Evolutionary conservation across 1,140 invertebrate species (phyloP).

Genomic region (Muscidifurax raptorellus): DNA sequence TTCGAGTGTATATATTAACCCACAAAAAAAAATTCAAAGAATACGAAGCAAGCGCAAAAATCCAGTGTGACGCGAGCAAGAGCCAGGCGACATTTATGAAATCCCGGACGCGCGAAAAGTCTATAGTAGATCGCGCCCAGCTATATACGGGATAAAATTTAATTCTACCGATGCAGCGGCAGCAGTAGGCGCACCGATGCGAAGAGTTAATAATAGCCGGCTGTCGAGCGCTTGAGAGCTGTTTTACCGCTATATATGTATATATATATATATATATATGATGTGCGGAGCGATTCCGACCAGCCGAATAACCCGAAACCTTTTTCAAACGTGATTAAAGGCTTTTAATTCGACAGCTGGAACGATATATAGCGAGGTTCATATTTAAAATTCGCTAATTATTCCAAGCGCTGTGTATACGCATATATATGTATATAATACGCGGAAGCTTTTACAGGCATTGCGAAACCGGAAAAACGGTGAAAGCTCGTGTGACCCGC

Average conservation of each 20-base stretch:
- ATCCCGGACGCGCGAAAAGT: neutral
- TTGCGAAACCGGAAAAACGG: neutral
- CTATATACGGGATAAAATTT: constrained; percentile 19
- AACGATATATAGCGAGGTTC: neutral
- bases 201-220: constrained; percentile 30
- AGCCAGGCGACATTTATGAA: constrained; percentile 24
- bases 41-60: neutral
- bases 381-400: constrained; percentile 33
- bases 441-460: neutral
- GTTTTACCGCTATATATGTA: constrained; percentile 14
- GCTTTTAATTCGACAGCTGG: constrained; percentile 28
- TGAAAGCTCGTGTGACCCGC: neutral
- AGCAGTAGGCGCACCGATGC: neutral
- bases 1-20: too few species aligned
- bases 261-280: constrained; percentile 25
- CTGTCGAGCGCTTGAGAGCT: neutral
- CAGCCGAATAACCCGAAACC: neutral
- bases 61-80: neutral
- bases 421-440: too few species aligned
- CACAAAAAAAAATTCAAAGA: too few species aligned
- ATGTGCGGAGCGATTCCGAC: neutral
- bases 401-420: neutral
- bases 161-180: neutral
- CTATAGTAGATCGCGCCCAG: neutral
- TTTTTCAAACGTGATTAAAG: constrained; percentile 35